Percentiles rank a stretch among this genome's conserved stretches.
phyloP scores from a whole-genome alignment of 2,797 vertebrate genomes.

The Chelonia mydas region DNA sequence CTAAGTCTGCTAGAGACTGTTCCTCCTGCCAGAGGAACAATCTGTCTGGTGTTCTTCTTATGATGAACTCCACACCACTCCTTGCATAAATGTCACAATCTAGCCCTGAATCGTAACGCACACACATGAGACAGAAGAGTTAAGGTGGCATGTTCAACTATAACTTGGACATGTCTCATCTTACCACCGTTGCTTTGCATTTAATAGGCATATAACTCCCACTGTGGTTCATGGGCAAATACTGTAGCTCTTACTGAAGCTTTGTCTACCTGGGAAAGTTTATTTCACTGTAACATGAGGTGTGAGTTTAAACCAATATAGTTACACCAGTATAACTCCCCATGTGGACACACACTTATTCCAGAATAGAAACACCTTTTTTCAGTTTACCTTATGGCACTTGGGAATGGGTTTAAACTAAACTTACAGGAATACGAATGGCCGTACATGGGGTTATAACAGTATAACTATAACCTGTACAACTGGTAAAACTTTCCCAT shows the following conservation, averaged over 20 bases:
- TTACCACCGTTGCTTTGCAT: neutral
- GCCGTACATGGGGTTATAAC: neutral
- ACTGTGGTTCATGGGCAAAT: neutral
- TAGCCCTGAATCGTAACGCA: neutral
- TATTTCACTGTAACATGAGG: neutral
- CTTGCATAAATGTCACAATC: neutral
- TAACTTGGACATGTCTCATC: neutral
- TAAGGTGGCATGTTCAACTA: neutral
- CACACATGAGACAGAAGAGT: neutral
- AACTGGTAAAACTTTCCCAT: neutral
- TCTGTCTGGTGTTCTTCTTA: neutral
- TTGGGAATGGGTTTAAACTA: too few species aligned
- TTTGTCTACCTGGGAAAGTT: neutral
- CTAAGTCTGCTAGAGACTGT: too few species aligned
- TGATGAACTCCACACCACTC: neutral
- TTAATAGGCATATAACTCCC: neutral
- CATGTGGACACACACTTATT: neutral
- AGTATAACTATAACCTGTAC: neutral
- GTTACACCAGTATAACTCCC: neutral
- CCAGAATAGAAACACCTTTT: too few species aligned
- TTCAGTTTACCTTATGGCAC: too few species aligned
- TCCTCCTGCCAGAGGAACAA: neutral
- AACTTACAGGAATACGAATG: neutral
- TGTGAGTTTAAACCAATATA: neutral
- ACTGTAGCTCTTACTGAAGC: rapidly evolving